Evolutionary conservation across 2,888 invertebrate genomes (phyloP).

Genomic region (Eristalinus aeneus): DNA sequence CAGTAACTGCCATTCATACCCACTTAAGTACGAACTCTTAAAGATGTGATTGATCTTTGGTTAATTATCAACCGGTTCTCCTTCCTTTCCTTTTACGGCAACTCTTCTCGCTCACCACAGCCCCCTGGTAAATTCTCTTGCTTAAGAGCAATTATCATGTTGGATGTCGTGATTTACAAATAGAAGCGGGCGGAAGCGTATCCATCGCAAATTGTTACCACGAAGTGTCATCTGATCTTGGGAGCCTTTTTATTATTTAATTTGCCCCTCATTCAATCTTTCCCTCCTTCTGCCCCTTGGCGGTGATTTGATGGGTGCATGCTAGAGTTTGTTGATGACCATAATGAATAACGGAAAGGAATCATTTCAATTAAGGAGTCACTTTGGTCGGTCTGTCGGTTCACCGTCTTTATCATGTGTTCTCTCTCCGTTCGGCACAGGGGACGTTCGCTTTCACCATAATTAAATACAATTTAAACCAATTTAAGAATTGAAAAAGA

Average conservation of each 20-base stretch:
- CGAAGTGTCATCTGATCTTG: slow-evolving; percentile 58
- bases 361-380: slow-evolving; percentile 54
- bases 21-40: too few relatives aligned
- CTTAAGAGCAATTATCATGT: background rate
- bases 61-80: too few relatives aligned
- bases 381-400: background rate
- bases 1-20: too few relatives aligned
- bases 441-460: slow-evolving; percentile 50
- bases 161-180: background rate
- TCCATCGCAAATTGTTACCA: slow-evolving; percentile 53
- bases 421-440: background rate
- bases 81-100: too few relatives aligned
- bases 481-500: slow-evolving; percentile 70
- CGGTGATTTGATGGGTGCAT: background rate
- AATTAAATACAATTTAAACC: slow-evolving; percentile 70
- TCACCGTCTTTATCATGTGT: background rate
- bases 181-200: slow-evolving; percentile 57
- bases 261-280: background rate
- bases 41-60: too few relatives aligned
- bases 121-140: too few relatives aligned
- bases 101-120: too few relatives aligned
- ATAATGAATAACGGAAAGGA: slow-evolving; percentile 63
- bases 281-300: background rate
- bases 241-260: slow-evolving; percentile 40
- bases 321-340: slow-evolving; percentile 15